phyloP scores from a whole-genome alignment of 2,113 vertebrate genomes.

The Ascaphus truei region DNA sequence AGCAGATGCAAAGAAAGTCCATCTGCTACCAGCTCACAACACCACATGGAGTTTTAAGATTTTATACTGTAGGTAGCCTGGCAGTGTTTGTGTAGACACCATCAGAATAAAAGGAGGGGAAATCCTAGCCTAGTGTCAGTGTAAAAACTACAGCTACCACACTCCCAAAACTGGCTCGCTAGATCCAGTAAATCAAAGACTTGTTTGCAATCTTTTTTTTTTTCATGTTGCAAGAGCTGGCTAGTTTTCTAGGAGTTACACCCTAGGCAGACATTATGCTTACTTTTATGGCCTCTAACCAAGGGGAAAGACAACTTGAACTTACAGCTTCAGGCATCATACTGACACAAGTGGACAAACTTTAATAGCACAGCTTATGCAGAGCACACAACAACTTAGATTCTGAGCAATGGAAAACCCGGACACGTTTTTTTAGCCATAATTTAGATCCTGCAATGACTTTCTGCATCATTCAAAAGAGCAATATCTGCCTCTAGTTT shows the following conservation, averaged over 20 bases:
- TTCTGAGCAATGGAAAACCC: constrained; percentile 55
- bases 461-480: constrained; percentile 54
- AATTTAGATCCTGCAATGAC: neutral
- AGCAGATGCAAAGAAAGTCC: constrained; percentile 98
- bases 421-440: constrained; percentile 47
- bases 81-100: constrained; percentile 72
- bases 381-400: constrained; percentile 45
- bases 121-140: constrained; percentile 64
- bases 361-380: constrained; percentile 63
- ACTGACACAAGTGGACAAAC: constrained; percentile 63
- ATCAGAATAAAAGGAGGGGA: constrained; percentile 70
- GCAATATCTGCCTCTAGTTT: constrained; percentile 71
- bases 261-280: constrained; percentile 67
- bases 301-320: constrained; percentile 70
- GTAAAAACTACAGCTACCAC: constrained; percentile 61
- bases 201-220: constrained; percentile 58
- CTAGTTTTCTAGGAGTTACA: constrained; percentile 65
- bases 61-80: constrained; percentile 79
- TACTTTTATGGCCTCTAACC: constrained; percentile 76
- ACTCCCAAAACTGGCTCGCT: constrained; percentile 52
- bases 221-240: constrained; percentile 58
- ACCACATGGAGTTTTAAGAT: constrained; percentile 94
- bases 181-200: constrained; percentile 59
- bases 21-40: constrained; percentile 96
- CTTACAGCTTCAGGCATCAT: constrained; percentile 60